phyloP scores from a whole-genome alignment of 2,888 invertebrate species.

The Eretmocerus hayati region DNA sequence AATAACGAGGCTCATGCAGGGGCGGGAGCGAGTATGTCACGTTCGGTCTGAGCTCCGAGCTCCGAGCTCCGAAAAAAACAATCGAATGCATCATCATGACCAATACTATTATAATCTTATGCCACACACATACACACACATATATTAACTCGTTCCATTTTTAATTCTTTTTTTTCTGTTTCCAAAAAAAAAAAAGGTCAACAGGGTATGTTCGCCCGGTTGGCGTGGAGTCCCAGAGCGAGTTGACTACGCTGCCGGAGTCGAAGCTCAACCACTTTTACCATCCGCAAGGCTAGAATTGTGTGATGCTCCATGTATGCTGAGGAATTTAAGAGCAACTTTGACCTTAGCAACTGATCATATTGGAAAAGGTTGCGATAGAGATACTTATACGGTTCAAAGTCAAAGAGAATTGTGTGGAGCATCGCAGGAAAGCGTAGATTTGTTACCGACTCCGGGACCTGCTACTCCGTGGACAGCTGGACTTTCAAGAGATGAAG shows the following conservation, averaged over 20 bases:
- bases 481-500: conserved; percentile 56
- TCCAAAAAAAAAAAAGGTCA: conserved; percentile 54
- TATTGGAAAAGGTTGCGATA: conserved; percentile 93
- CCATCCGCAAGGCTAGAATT: conserved; percentile 66
- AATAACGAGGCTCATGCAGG: no score
- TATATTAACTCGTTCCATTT: no score
- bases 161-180: no score
- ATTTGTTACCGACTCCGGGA: conserved; percentile 78
- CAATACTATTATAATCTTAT: no score
- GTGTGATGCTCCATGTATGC: conserved; percentile 55
- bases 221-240: conserved; percentile 68
- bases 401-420: conserved; percentile 82
- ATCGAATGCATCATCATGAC: no score
- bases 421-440: conserved; percentile 74
- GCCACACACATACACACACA: no score
- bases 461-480: conserved; percentile 51
- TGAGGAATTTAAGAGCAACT: conserved; percentile 54
- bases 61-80: no score
- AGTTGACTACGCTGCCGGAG: conserved; percentile 75
- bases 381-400: conserved; percentile 84
- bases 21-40: no score
- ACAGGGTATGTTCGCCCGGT: conserved; percentile 49
- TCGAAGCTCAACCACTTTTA: conserved; percentile 72
- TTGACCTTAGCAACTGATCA: conserved; percentile 71
- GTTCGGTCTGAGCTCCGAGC: no score